These are phyloP conservation scores for Scolopax bukidnonensis DNA, from an alignment of 2,797 vertebrate species.

Conservation along the genomic window DNA sequence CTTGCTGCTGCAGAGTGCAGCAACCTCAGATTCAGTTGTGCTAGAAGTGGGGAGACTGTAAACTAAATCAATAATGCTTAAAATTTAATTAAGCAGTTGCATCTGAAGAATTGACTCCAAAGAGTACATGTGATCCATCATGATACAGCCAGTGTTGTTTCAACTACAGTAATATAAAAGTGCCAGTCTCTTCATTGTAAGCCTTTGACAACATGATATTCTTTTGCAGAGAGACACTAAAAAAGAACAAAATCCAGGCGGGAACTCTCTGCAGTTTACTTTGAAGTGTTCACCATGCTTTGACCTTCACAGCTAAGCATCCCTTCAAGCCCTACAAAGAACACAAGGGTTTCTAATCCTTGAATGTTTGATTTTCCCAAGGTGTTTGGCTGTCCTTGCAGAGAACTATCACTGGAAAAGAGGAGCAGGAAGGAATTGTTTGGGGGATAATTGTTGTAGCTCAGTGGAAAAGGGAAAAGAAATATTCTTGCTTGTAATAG, in stretches of 20 bases:
- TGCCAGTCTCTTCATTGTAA: background rate
- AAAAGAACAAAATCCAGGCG: slow-evolving; percentile 7
- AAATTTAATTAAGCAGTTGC: slow-evolving; percentile 60
- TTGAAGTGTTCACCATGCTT: background rate
- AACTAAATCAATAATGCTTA: slow-evolving; percentile 57
- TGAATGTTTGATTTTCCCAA: slow-evolving; percentile 10
- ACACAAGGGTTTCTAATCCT: background rate
- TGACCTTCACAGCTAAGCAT: slow-evolving; percentile 23
- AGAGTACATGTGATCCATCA: slow-evolving; percentile 19
- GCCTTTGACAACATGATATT: slow-evolving; percentile 24
- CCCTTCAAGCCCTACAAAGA: background rate
- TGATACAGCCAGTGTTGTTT: background rate
- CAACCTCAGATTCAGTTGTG: background rate
- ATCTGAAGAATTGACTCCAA: slow-evolving; percentile 41
- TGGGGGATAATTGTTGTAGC: background rate
- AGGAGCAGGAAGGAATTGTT: background rate
- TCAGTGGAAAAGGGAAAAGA: background rate
- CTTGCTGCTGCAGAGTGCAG: background rate
- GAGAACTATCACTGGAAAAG: background rate
- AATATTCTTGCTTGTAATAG: background rate
- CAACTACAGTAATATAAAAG: slow-evolving; percentile 16
- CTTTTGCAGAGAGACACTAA: background rate
- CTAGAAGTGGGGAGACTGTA: background rate
- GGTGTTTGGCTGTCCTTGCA: slow-evolving; percentile 25
- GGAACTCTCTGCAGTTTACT: background rate